Conservation (phyloP, 2,113 vertebrate genomes). For the Sorex fumeus region DNA sequence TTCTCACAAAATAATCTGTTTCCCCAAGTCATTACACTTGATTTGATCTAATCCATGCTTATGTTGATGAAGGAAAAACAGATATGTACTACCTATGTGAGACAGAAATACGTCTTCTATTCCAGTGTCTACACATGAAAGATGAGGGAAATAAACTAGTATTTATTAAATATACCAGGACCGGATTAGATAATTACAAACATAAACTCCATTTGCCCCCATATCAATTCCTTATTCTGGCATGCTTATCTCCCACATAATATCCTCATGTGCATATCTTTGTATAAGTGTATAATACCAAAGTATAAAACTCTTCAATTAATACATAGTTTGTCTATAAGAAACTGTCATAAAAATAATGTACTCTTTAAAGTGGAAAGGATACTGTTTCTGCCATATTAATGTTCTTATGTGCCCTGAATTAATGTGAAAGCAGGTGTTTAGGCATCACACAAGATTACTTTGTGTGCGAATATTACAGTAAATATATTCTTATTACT, state of each 20-base stretch:
- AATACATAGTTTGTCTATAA: background rate
- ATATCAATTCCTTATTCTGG: background rate
- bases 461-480: too few relatives aligned
- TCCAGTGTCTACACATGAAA: too few relatives aligned
- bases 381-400: background rate
- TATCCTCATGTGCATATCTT: background rate
- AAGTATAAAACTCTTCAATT: background rate
- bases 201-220: background rate
- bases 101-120: background rate
- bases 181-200: background rate
- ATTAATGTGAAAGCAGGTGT: background rate
- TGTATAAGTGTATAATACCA: background rate
- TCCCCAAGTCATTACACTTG: background rate
- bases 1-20: background rate
- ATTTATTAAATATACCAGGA: background rate
- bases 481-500: background rate
- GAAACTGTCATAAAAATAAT: background rate
- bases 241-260: background rate
- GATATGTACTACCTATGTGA: background rate
- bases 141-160: too few relatives aligned
- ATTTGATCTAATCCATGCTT: constrained; percentile 27
- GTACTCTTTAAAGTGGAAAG: background rate
- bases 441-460: background rate
- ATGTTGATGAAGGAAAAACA: background rate
- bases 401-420: background rate